These are phyloP conservation scores for Lepus townsendii DNA, from an alignment of 2,797 vertebrate species.

Conservation along the genomic window DNA sequence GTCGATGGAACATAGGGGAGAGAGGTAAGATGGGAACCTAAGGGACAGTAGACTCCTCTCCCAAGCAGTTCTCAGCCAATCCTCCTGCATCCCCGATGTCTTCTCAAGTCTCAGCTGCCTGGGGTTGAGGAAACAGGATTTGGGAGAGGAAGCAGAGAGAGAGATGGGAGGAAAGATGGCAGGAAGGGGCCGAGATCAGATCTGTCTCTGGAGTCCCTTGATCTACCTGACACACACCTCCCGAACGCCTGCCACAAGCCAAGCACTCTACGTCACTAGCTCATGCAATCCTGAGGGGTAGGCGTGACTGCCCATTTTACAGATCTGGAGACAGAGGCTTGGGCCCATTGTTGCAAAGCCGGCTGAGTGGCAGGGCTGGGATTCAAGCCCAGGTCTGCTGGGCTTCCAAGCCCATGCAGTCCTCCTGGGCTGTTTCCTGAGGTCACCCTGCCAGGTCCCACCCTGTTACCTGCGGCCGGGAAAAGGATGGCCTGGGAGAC, in stretches of 20 bases:
- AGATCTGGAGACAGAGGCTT: neutral
- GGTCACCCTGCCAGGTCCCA: neutral
- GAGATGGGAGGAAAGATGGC: neutral
- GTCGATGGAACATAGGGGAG: neutral
- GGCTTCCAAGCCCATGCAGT: neutral
- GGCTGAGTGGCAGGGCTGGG: neutral
- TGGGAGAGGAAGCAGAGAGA: neutral
- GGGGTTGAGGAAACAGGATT: neutral
- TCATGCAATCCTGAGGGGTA: neutral
- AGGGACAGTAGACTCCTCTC: neutral
- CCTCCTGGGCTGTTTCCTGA: neutral
- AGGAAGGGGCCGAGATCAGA: neutral
- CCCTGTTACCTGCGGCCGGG: slow-evolving; percentile 91
- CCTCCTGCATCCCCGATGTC: neutral
- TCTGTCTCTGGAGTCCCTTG: neutral
- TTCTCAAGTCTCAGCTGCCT: slow-evolving; percentile 37
- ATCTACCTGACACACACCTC: neutral
- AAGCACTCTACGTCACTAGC: neutral
- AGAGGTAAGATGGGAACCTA: neutral
- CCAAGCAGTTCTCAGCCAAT: neutral
- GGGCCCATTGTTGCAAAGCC: neutral
- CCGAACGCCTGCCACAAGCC: neutral
- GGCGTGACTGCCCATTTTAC: neutral
- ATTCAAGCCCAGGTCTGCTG: slow-evolving; percentile 20
- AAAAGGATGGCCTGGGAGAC: slow-evolving; percentile 93